These are phyloP conservation scores for Actenoides hombroni DNA, from an alignment of 2,113 vertebrate species.

Conservation along the genomic window DNA sequence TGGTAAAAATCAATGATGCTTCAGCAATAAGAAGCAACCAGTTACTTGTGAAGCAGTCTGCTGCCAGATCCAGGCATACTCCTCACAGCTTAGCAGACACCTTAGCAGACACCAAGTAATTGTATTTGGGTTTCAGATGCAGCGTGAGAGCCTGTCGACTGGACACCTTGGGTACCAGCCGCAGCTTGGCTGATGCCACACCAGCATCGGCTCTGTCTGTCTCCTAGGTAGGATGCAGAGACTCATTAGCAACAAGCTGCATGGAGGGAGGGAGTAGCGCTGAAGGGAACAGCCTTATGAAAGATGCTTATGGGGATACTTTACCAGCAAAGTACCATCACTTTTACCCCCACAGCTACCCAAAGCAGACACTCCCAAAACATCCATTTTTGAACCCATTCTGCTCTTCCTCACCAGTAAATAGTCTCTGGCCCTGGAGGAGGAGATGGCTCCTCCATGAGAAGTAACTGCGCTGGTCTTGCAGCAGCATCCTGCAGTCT, in stretches of 20 bases:
- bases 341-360: not conserved
- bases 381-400: not conserved
- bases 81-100: not conserved
- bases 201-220: not conserved
- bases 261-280: not conserved
- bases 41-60: not conserved
- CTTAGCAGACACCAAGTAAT: fast-evolving
- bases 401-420: not conserved
- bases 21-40: not conserved
- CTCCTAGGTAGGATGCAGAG: not conserved
- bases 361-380: not conserved
- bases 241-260: not conserved
- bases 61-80: fast-evolving
- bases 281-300: not conserved
- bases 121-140: not conserved
- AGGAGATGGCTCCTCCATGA: not conserved
- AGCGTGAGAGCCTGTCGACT: not conserved
- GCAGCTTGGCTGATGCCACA: fast-evolving
- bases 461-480: not conserved
- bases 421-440: not conserved
- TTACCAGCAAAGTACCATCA: not conserved
- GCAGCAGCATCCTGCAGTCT: not conserved
- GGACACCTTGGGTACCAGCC: not conserved
- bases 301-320: not conserved
- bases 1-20: not conserved